Evolutionary conservation across 2,113 vertebrate species (phyloP).

Genomic region (Xiphophorus maculatus): DNA sequence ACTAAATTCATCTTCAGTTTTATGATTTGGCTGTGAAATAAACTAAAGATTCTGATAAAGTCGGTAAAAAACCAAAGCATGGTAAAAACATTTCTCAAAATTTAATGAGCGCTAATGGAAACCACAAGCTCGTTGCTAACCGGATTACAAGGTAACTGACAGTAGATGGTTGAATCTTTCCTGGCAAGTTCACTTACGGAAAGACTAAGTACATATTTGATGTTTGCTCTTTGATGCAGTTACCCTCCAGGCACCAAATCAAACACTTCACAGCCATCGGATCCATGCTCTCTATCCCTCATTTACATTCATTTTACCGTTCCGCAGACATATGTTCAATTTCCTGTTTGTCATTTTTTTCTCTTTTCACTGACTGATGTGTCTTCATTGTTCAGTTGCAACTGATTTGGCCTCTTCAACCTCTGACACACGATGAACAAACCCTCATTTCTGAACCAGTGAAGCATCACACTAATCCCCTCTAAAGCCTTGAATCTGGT

Average conservation of each 20-base stretch:
- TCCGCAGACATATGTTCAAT: background rate
- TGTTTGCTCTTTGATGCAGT: background rate
- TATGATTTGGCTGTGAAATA: no score
- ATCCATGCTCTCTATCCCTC: background rate
- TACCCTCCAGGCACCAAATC: background rate
- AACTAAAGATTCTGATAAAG: no score
- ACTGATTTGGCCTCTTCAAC: constrained; percentile 3
- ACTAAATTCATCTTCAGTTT: no score
- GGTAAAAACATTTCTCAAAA: no score
- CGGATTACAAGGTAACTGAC: no score
- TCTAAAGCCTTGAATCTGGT: constrained; percentile 16
- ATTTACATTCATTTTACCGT: background rate
- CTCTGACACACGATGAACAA: constrained; percentile 33
- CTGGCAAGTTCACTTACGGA: no score
- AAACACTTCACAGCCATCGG: background rate
- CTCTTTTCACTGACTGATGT: constrained; percentile 7
- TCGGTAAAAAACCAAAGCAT: no score
- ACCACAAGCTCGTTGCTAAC: no score
- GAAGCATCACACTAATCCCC: constrained; percentile 27
- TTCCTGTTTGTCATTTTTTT: constrained; percentile 1
- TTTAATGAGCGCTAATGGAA: no score
- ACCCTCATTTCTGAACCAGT: constrained; percentile 32
- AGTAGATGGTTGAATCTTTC: no score
- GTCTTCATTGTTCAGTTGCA: constrained; percentile 13
- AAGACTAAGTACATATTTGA: background rate